Base-by-base conservation (phyloP, 2,797 vertebrate genomes). In the Myotis pilosus region DNA sequence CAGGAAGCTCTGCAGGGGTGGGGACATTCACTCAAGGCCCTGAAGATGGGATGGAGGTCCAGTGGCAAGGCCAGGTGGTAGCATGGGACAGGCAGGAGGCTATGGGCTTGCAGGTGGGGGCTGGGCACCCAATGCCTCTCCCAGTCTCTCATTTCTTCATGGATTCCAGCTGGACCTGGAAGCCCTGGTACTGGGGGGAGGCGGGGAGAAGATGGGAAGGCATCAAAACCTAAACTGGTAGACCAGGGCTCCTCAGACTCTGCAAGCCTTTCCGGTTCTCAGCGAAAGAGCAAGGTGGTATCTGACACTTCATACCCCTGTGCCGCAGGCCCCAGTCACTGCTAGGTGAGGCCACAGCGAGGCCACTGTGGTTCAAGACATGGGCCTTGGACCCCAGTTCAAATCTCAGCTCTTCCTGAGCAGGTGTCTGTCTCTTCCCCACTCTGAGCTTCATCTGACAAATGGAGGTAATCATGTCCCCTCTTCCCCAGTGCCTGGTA, bases 91-190 rank as follows among this genome's bases (percentile, higher is more conserved):
- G 87, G 38, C n/a, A 19, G 57, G 6, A 19, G 6, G 8, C 13
- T 76, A 51, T 74, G 75, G 71, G 30, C 4, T 19, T 12, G 74
- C 36, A 49, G 44, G 20, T 0, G 44, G 71, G 74, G 47, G 6
- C 47, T 82, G 22, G 38, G 28, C 22, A 3, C 22, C n/a, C 6
- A 1, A 28, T 64, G 55, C 10, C 0, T 57, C 44, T 96, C 87
- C 53, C 97, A 33, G 15, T 88, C 78, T 33, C 28, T 92, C 60
- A 97, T 71, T 95, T 96, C 94, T 96, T 97, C 71, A 96, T 93
- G 0, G 97, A 97, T 22, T 97, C 92, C 81, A 97, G 85, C n/a
- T 96, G 68, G 17, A 97, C 95, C 76, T 38, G 60, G 78, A 96
- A 95, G 60, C 94, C 95, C 85, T 89, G 89, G 79, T 97, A 94